Percentiles rank a stretch among this genome's conserved stretches.
Evolutionary conservation across 2,888 invertebrate species (phyloP).

Genomic region (Stenurella melanura): DNA sequence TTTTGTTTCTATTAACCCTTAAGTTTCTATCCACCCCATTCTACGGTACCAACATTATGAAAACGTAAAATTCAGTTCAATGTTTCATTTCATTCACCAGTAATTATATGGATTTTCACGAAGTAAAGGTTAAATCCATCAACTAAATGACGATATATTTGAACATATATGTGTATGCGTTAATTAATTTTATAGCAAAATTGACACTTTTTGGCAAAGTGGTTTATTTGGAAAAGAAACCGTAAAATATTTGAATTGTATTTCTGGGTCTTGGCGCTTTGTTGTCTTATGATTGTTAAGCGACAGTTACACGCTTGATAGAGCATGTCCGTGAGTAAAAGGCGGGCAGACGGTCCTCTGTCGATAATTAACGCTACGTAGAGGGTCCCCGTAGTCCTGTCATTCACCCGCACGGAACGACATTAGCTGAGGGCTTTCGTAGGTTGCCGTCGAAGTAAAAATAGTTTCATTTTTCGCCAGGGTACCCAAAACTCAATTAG

Average conservation of each 20-base stretch:
- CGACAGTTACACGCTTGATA: slow-evolving; percentile 23
- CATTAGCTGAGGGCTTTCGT: background rate
- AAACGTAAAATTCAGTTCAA: no score
- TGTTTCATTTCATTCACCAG: no score
- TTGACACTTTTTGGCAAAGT: background rate
- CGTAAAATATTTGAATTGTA: background rate
- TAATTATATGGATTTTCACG: no score
- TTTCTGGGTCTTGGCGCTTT: slow-evolving; percentile 3
- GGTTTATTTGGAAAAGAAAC: background rate
- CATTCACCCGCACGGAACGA: slow-evolving; percentile 17
- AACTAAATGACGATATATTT: no score
- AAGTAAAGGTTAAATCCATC: no score
- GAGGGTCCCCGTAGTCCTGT: slow-evolving; percentile 12
- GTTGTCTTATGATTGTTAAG: slow-evolving; percentile 29
- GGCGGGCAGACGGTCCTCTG: slow-evolving; percentile 26
- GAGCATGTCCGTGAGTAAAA: slow-evolving; percentile 17
- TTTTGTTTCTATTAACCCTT: no score
- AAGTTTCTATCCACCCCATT: no score
- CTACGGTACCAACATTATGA: no score
- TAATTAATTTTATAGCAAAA: slow-evolving; percentile 4
- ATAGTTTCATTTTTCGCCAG: background rate
- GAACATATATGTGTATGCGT: no score
- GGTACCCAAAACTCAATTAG: background rate
- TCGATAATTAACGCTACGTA: slow-evolving; percentile 12
- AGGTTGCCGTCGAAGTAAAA: slow-evolving; percentile 5